Evolutionary conservation across 2,888 invertebrate genomes (phyloP), one percentile per base, ranked within the genome.

Genomic region (Melinaea menophilus): DNA sequence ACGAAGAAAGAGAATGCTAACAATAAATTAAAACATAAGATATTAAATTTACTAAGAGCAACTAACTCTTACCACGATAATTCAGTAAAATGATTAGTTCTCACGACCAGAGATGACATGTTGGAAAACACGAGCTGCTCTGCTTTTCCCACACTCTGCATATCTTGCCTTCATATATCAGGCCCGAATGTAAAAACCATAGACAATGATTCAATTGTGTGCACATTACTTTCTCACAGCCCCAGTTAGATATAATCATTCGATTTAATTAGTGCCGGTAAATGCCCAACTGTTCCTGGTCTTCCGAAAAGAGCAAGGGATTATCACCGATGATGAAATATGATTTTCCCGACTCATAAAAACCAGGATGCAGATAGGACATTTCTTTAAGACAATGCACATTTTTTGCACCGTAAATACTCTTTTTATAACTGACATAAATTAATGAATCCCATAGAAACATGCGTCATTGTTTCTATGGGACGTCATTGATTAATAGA

Each of bases 191-290:
- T 84, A 90, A 88, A 87, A 89, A 83, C 80, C 76, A 76, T 73
- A 88, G 85, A 90, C 90, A 90, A 90, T 90, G 89, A 86, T 86
- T 79, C 88, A 84, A 90, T 90, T 90, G 90, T 90, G 86, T 84
- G 83, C 84, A 85, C 86, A 85, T 78, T 75, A 84, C 85, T 86
- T 90, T 90, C 90, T 90, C 90, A 90, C 90, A 90, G 82, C 81
- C 79, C 79, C 78, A 76, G 77, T 75, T 73, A 81, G 86, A 88
- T 88, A 79, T 84, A 80, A 88, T 88, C 85, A 79, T 80, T 81
- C 77, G 78, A 79, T 78, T 85, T 90, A 90, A 90, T 90, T 89
- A 84, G 81, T 79, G 79, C 79, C 77, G 86, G 87, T 87, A 88
- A 90, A 90, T 89, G 88, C 88, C 90, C 90, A 88, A 70, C 74